Evolutionary conservation across 2,797 vertebrate species (phyloP).

Genomic region (Rhodeus uyekii): DNA sequence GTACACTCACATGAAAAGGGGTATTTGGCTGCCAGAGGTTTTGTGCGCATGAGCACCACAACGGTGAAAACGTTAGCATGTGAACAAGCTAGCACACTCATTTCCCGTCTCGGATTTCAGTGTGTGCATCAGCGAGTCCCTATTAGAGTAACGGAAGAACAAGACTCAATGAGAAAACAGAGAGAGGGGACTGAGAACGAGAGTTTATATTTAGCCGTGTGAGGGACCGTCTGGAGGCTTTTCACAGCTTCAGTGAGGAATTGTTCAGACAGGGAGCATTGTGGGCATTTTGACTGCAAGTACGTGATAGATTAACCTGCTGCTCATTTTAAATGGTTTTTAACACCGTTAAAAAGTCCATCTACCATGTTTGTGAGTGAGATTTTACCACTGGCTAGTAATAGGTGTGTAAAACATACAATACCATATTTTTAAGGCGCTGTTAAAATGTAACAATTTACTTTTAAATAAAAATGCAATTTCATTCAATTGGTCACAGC

Average conservation of each 20-base stretch:
- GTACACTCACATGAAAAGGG: constrained; percentile 1
- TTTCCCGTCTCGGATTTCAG: constrained; percentile 52
- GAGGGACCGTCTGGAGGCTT: constrained; percentile 15
- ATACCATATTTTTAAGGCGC: no score
- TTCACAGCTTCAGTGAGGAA: not conserved
- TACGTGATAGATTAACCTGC: not conserved
- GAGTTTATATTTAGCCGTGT: constrained; percentile 23
- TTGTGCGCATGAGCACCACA: constrained; percentile 46
- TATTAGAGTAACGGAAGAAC: constrained; percentile 41
- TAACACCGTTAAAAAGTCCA: not conserved
- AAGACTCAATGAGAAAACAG: constrained; percentile 15
- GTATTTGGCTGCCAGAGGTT: constrained; percentile 21
- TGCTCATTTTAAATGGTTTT: not conserved
- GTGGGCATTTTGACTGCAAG: not conserved
- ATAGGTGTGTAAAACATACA: not conserved
- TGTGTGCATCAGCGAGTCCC: constrained; percentile 47
- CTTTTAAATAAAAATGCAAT: no score
- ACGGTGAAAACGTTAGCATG: constrained; percentile 53
- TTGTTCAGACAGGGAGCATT: constrained; percentile 15
- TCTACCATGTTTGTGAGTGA: not conserved
- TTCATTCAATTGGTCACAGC: not conserved
- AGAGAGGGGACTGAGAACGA: constrained; percentile 49
- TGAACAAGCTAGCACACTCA: constrained; percentile 51
- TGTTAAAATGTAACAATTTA: no score
- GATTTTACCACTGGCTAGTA: not conserved